Evolutionary conservation across 2,888 invertebrate genomes (phyloP).

Genomic region (Drosophila sordidula): DNA sequence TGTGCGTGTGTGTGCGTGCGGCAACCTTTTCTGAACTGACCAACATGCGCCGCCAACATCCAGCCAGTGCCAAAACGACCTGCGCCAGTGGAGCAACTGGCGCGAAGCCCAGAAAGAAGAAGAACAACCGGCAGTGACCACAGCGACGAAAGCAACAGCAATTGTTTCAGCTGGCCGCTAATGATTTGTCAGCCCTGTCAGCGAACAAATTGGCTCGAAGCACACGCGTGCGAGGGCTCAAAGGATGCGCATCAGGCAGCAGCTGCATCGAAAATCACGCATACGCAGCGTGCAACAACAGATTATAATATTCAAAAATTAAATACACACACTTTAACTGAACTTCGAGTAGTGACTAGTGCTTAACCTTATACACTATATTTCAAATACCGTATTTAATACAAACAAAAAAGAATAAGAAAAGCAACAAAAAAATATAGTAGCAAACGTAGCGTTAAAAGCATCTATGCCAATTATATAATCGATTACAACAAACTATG

Average conservation of each 20-base stretch:
- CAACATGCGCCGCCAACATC: constrained; percentile 69
- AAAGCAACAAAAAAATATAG: constrained; percentile 1
- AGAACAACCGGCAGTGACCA: constrained; percentile 10
- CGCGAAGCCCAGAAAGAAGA: constrained; percentile 48
- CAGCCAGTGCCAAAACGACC: constrained; percentile 56
- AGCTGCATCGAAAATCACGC: constrained; percentile 35
- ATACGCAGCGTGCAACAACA: constrained; percentile 46
- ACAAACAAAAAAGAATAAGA: constrained; percentile 1
- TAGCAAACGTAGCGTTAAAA: constrained; percentile 37
- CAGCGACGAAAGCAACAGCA: constrained; percentile 25
- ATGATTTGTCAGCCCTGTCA: constrained; percentile 62
- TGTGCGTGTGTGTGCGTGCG: constrained; percentile 32
- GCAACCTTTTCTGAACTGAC: constrained; percentile 62
- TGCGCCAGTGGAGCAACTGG: constrained; percentile 59
- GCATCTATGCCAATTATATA: constrained; percentile 44
- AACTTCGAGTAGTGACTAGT: constrained; percentile 46
- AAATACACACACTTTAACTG: constrained; percentile 14
- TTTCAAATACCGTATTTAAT: constrained; percentile 14
- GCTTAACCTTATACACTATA: constrained; percentile 24
- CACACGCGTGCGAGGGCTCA: constrained; percentile 70
- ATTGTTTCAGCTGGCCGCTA: constrained; percentile 71
- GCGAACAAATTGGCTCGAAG: constrained; percentile 45
- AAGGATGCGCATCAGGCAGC: constrained; percentile 63
- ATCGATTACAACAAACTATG: constrained; percentile 29
- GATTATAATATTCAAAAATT: not conserved